Evolutionary conservation across 2,888 invertebrate genomes (phyloP), one percentile per base, ranked within the genome.

Genomic region (Deroplatys truncata): DNA sequence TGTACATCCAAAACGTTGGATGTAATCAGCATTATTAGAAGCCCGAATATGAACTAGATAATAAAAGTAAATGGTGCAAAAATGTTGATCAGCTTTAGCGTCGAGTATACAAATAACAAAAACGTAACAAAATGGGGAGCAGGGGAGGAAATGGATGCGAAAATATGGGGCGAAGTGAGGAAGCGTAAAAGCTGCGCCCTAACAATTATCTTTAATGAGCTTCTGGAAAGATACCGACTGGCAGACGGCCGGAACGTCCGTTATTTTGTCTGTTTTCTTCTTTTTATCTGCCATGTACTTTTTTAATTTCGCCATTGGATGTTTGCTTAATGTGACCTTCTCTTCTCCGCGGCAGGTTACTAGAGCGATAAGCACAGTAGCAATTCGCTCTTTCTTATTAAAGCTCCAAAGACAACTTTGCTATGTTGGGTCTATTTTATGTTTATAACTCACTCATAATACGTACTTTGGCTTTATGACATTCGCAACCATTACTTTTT

Each of bases 191-290:
- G 25, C 56, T 72, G 56, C 56, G 49, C 85, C 82, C 43, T 85
- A 86, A 85, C 89, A 89, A 86, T 89, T 89, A 89, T 89, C 85
- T 89, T 89, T 89, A 89, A 89, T 89, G 89, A 89, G 85, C 85
- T 72, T 86, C 85, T 20, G 82, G 89, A 89, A 85, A 28, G 20
- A 43, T 43, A 43, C 43, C 43, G 43, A 43, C 43, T 43, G 56
- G 56, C 56, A 72, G 56, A 72, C 56, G 20, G 25, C 56, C 25
- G 56, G 56, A 72, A 25, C 56, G 56, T 72, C 56, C 56, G 20
- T 72, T 72, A 72, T 72, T 72, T 72, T 72, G 56, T 72, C 20
- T 72, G 56, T 72, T 72, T 72, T 72, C 56, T 72, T 72, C 56
- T 20, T 72, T 72, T 72, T 72, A 5, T 72, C 20, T 72, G 0